Evolutionary conservation across 1,140 invertebrate species (phyloP), one percentile per base, ranked within the genome.

Genomic region (Plectus sambesii): DNA sequence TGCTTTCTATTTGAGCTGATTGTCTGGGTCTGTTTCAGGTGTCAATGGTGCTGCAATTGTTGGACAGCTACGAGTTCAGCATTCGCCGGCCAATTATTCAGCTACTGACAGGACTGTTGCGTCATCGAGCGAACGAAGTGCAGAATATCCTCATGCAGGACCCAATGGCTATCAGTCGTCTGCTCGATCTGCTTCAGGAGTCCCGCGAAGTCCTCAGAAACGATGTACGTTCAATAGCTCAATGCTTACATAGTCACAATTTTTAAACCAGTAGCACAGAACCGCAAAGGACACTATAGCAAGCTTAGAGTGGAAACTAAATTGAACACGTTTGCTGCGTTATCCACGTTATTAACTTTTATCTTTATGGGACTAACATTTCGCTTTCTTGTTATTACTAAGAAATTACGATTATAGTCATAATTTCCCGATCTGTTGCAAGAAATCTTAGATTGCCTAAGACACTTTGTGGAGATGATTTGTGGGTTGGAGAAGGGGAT

Each of bases 81-180:
- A 85, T 96, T 0, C 76, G 89, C 58, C 82, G 85, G 72, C 83
- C 87, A 19, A 80, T 85, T 22, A 78, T 94, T 6, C 83, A 85
- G 62, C 71, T 98, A 9, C 69, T 98, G 3, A 85, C 80, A 1
- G 80, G 81, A 42, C 73, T 94, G 22, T 73, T 90, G 12, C 5
- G 89, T 85, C 61, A 76, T 70, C 45, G 61, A 68, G 78, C 82
- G 2, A 86, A 86, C 69, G 87, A 93, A 52, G 80, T 97, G 25
- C 93, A 99, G 75, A 89, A 97, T 70, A 83, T 85, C 20, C 81
- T 99, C 42, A 74, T 98, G 43, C 79, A 87, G 2, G 87, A 85
- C 72, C 90, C 90, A 0, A 88, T 89, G 82, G 92, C 87, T n/a
- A 83, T 97, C 0, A 92, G 89, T 1, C 89, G 89, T 75, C 74